Percentiles rank a stretch among this genome's conserved stretches.
Conservation (phyloP, 2,797 vertebrate species). For the Anguilla megastoma region DNA sequence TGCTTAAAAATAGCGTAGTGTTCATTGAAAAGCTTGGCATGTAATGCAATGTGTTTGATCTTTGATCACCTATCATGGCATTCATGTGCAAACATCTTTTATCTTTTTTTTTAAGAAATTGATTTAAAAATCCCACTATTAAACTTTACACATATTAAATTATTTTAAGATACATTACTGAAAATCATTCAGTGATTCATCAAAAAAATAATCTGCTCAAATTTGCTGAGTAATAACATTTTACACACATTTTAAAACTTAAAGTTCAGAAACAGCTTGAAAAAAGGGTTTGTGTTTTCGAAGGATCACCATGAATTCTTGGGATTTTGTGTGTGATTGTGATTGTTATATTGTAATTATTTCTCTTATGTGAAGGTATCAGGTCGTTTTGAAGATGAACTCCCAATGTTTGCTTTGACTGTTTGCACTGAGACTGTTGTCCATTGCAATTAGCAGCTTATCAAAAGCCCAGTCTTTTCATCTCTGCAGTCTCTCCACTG, state of each 20-base stretch:
- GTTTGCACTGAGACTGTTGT: not conserved
- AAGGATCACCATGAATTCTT: not conserved
- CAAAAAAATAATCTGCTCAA: not conserved
- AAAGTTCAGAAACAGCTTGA: not conserved
- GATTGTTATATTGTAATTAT: not conserved
- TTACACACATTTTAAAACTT: not conserved
- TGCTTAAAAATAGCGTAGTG: not conserved
- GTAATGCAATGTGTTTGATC: not conserved
- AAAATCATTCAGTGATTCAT: not conserved
- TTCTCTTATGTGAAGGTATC: not conserved
- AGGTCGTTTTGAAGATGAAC: not conserved
- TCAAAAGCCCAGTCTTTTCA: not conserved
- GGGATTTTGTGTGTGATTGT: not conserved
- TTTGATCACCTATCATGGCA: not conserved
- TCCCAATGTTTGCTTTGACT: not conserved
- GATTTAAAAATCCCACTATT: not conserved
- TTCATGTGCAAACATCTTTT: not conserved
- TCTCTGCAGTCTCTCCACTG: not conserved
- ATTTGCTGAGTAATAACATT: not conserved
- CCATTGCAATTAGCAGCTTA: not conserved
- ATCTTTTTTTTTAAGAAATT: not conserved
- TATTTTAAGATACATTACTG: not conserved
- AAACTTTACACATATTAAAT: not conserved
- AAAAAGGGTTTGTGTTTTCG: not conserved
- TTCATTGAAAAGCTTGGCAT: not conserved